These are phyloP conservation scores for Hystrix cristata DNA, from an alignment of 2,113 vertebrate species.

Conservation along the genomic window DNA sequence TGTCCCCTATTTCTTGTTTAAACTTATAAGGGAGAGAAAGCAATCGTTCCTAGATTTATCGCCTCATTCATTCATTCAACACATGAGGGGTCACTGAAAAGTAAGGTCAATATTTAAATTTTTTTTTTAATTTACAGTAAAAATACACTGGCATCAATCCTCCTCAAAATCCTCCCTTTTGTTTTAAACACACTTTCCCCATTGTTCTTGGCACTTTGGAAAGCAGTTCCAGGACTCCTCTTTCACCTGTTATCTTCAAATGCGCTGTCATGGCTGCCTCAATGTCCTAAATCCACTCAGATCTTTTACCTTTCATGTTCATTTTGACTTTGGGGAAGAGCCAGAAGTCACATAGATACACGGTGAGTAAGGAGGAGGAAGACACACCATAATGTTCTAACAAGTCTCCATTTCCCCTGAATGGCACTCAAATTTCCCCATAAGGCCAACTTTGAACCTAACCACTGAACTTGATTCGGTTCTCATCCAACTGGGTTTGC, in stretches of 20 bases:
- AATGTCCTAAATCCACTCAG: not conserved
- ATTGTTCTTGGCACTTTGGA: not conserved
- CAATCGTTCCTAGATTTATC: not conserved
- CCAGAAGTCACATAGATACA: not conserved
- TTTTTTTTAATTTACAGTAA: not conserved
- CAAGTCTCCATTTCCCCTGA: not conserved
- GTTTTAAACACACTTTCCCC: not conserved
- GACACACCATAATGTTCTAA: not conserved
- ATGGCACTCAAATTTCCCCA: not conserved
- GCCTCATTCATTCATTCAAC: not conserved
- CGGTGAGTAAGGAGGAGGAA: not conserved
- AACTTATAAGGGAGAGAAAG: constrained; percentile 13
- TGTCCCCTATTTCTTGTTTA: constrained; percentile 24
- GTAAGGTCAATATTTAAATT: not conserved
- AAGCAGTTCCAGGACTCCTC: not conserved
- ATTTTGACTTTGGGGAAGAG: not conserved
- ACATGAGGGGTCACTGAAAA: not conserved
- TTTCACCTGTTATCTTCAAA: not conserved
- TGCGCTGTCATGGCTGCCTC: not conserved
- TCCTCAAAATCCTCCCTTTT: not conserved
- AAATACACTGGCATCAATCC: not conserved
- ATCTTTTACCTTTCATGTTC: not conserved
- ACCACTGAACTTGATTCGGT: not conserved
- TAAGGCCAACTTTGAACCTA: not conserved
- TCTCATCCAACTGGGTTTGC: not conserved